Base-by-base conservation (phyloP, 2,113 vertebrate species). In the Oryzias celebensis region DNA sequence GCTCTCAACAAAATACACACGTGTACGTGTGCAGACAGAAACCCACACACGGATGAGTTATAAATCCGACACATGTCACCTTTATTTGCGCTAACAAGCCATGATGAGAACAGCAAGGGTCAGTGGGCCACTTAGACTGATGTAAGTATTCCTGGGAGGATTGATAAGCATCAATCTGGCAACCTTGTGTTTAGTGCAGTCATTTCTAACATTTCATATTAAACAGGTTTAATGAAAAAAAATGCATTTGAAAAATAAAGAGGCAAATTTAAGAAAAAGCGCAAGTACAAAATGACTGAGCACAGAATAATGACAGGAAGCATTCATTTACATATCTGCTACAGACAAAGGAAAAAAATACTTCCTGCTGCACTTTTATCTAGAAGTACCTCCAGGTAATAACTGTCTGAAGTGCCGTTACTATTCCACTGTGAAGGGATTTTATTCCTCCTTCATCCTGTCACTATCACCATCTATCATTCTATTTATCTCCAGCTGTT, bases 41-140 rank as follows among this genome's bases (percentile, higher is more conserved):
- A 65, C 26, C 66, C 56, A 71, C 81, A 74, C 52, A 63, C 26
- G 72, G 71, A 51, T 58, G 71, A 75, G 18, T 48, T 41, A 79
- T 85, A 76, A 66, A 85, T 82, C 78, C 85, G 79, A 84, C 63
- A 72, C 75, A 60, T 50, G 57, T 85, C 85, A 75, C 73, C 60
- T 82, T 78, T 85, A 84, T 85, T 88, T 77, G 84, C 79, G 84
- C 53, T 87, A 88, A 87, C 84, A 86, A 85, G 83, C 73, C 54
- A 65, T 87, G 85, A 87, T 76, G 76, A 76, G 65, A 81, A 67
- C 79, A 65, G 23, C 1, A 58, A 68, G 73, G 84, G 85, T 88
- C 85, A 82, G 64, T 7, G 18, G 73, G 78, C 75, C 84, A 75
- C 73, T 82, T 66, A 59, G 65, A 70, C 56, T 82, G 78, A 85